Conservation (phyloP, 2,888 invertebrate genomes). For the Amphipyra tragopoginis region DNA sequence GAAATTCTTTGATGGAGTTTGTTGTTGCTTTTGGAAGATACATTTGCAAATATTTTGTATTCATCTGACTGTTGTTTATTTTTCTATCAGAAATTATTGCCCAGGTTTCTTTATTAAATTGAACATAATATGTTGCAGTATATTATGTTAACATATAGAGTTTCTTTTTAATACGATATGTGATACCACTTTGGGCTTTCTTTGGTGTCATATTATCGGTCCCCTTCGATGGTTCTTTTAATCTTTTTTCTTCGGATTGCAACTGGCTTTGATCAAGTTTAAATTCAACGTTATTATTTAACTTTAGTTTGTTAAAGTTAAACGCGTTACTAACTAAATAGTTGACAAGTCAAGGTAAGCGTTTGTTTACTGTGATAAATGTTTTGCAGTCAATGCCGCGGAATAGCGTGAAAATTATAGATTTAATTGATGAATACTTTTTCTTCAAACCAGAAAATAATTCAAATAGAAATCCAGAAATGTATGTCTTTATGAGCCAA, state of each 20-base stretch:
- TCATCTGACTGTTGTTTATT: conserved; percentile 11
- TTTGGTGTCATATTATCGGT: conserved; percentile 39
- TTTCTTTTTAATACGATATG: conserved; percentile 35
- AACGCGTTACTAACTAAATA: conserved; percentile 13
- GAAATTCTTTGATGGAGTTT: not conserved
- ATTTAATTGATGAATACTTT: not conserved
- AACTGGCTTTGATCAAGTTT: not conserved
- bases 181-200: conserved; percentile 28
- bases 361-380: conserved; percentile 5
- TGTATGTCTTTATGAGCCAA: too few species aligned
- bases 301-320: conserved; percentile 15
- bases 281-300: not conserved
- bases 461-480: too few species aligned
- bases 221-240: conserved; percentile 6
- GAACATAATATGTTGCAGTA: conserved; percentile 1
- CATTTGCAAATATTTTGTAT: not conserved
- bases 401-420: conserved; percentile 18
- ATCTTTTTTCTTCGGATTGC: not conserved
- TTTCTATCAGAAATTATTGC: conserved; percentile 7
- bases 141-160: conserved; percentile 7
- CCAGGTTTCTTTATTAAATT: conserved; percentile 3
- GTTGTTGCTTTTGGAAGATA: conserved; percentile 17
- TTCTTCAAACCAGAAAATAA: not conserved
- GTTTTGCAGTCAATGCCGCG: conserved; percentile 17
- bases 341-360: conserved; percentile 33